phyloP scores from a whole-genome alignment of 2,113 vertebrate genomes.

The Struthidea cinerea region DNA sequence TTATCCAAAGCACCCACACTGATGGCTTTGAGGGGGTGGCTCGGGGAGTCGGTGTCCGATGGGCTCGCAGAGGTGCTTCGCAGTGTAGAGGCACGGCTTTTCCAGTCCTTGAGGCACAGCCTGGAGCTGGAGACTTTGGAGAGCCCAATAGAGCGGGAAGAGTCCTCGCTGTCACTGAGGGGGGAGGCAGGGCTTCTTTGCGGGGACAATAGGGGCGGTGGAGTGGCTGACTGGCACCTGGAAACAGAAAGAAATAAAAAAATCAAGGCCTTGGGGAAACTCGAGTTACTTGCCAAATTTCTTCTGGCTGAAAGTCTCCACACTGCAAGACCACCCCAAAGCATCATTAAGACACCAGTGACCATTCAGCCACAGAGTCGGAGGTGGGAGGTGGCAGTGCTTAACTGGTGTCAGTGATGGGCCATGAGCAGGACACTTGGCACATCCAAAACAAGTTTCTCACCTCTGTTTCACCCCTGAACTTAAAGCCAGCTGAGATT shows the following conservation, averaged over 20 bases:
- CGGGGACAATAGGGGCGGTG: slow-evolving; percentile 79
- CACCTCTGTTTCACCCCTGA: not conserved
- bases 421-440: not conserved
- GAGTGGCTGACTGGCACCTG: slow-evolving; percentile 91
- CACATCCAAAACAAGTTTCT: not conserved
- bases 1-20: slow-evolving; percentile 87
- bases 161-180: slow-evolving; percentile 83
- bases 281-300: not conserved
- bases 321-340: not conserved
- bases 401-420: not conserved
- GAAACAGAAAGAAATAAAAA: slow-evolving; percentile 52
- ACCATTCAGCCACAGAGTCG: not conserved
- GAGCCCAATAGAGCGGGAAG: slow-evolving; percentile 71
- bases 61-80: slow-evolving; percentile 66
- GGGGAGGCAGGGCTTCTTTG: slow-evolving; percentile 76
- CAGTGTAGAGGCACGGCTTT: slow-evolving; percentile 61
- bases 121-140: slow-evolving; percentile 73
- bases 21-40: slow-evolving; percentile 78
- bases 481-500: not conserved
- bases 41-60: slow-evolving; percentile 65
- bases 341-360: not conserved
- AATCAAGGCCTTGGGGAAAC: slow-evolving; percentile 7
- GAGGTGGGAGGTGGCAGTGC: not conserved
- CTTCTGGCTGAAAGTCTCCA: not conserved
- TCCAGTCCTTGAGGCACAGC: slow-evolving; percentile 79